These are phyloP conservation scores for Ispidina lecontei DNA, from an alignment of 2,797 vertebrate genomes.

Conservation along the genomic window DNA sequence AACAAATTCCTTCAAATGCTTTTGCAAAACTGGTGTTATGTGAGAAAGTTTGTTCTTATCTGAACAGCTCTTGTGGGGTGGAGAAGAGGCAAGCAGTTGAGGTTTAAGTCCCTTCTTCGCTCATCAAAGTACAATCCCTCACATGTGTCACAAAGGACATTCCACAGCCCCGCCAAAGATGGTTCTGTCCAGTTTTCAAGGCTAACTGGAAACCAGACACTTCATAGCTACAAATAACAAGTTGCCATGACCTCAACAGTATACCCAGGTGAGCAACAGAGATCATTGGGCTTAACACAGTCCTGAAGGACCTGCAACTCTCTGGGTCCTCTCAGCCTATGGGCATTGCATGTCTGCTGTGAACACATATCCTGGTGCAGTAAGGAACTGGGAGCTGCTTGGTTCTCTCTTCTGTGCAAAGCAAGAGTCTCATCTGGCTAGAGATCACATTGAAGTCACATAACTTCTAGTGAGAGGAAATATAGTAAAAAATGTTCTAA, in stretches of 20 bases:
- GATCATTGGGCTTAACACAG: accelerated
- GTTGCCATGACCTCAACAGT: neutral
- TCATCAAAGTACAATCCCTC: neutral
- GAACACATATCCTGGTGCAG: neutral
- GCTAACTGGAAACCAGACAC: neutral
- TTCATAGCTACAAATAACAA: neutral
- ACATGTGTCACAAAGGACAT: neutral
- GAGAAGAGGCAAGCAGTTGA: neutral
- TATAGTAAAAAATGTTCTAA: neutral
- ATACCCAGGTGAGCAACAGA: neutral
- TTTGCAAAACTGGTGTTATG: neutral
- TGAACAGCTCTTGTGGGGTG: neutral
- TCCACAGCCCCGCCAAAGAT: neutral
- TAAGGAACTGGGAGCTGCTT: neutral
- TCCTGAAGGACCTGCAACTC: neutral
- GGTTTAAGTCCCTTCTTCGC: neutral
- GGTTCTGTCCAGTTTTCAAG: neutral
- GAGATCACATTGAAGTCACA: neutral
- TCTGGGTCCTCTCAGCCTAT: neutral
- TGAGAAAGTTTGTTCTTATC: neutral
- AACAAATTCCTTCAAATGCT: neutral
- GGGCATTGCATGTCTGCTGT: neutral
- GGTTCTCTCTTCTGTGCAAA: neutral
- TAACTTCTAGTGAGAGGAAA: neutral
- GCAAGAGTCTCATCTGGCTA: neutral